These are phyloP conservation scores for Aphidoletes aphidimyza DNA, from an alignment of 2,888 invertebrate genomes.

Conservation along the genomic window DNA sequence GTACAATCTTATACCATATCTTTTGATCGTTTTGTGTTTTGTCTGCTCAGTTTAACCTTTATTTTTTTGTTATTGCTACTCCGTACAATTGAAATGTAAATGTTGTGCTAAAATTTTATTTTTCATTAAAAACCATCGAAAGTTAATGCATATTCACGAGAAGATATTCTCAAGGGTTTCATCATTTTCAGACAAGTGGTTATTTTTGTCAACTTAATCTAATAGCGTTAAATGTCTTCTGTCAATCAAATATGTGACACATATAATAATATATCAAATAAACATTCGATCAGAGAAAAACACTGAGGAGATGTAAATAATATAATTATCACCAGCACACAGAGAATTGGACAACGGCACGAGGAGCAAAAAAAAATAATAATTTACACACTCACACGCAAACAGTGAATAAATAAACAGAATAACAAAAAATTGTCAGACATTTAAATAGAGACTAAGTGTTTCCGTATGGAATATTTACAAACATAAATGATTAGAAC, in stretches of 20 bases:
- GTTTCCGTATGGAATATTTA: not conserved
- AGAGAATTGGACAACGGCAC: not conserved
- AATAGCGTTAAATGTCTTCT: not conserved
- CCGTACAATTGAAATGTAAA: too few relatives aligned
- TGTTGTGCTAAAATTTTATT: too few relatives aligned
- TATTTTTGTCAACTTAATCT: not conserved
- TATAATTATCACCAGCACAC: not conserved
- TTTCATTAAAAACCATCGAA: too few relatives aligned
- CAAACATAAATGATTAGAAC: not conserved
- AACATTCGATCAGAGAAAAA: not conserved
- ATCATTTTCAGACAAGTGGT: not conserved
- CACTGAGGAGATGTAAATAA: not conserved
- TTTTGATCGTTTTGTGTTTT: not conserved
- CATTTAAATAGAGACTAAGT: not conserved
- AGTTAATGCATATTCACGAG: not conserved
- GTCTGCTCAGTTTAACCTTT: not conserved
- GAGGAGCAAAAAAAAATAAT: not conserved
- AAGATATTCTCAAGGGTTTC: not conserved
- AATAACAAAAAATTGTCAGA: not conserved
- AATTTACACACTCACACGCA: not conserved
- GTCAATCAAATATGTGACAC: not conserved
- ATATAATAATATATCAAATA: not conserved
- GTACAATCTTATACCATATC: conserved; percentile 7
- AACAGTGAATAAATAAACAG: not conserved
- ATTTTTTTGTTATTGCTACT: not conserved